Base-by-base conservation (phyloP, 2,797 vertebrate species). In the Pipistrellus pygmaeus region DNA sequence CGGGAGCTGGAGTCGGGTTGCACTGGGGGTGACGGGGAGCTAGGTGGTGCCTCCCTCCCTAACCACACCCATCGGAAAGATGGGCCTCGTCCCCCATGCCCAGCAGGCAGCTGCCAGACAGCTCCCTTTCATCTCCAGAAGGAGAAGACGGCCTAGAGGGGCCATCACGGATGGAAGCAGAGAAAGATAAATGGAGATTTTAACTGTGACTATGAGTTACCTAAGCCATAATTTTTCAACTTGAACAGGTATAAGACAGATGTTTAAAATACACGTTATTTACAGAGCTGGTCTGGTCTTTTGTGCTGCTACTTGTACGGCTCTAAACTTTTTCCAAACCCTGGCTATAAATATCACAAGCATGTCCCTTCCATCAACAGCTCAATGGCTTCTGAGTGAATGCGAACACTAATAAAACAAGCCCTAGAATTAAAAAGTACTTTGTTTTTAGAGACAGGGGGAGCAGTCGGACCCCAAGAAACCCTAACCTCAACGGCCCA, bases 131-230 rank as follows among this genome's bases (percentile, higher is more conserved):
- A 93, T 96, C 91, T 93, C 85, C 72, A 68, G 85, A 96, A 71
- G 80, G 95, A 86, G 75, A 84, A 81, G 95, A 94, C 3, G 92
- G 93, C 68, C 94, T 51, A 32, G 53, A 87, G 66, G 75, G 51
- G 64, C 85, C 62, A 53, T 68, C 6, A 0, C 1, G 48, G 51
- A 20, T 95, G 95, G 95, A 93, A 83, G 60, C 0, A 3, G 78
- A 44, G 10, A 69, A 72, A 97, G 97, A 97, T 73, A 87, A 96
- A 96, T 84, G 95, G 91, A 95, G 72, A 82, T 87, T 96, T 97
- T 80, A 82, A 90, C 87, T 78, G 78, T 85, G 85, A 82, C 10
- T 66, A 76, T 68, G 81, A 85, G 82, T 93, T 93, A 95, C 88
- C 94, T 80, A 46, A 96, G 69, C 89, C 94, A 83, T 46, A 90